Evolutionary conservation across 1,140 invertebrate genomes (phyloP), one percentile per base, ranked within the genome.

Genomic region (Galleria mellonella): DNA sequence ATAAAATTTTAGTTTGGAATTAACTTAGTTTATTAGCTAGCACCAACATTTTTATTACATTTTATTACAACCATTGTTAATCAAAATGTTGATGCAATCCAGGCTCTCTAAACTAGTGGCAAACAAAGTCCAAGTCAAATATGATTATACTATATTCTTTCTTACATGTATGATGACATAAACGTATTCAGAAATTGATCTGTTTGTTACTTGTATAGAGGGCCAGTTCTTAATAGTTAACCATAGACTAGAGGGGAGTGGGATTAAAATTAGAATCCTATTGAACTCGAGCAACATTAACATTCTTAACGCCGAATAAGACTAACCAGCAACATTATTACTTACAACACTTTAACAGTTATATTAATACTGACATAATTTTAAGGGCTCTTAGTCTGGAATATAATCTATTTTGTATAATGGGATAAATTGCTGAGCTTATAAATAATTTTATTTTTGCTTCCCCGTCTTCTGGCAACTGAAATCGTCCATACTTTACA

Each of bases 401-500:
- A 69, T 74, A 72, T 67, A 62, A 50, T 49, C 44, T 64, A 60
- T 59, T 56, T 57, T 47, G 57, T 52, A 35, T 40, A 43, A 12
- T 43, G 52, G 50, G 41, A 57, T 60, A 49, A 59, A 51, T 15
- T 47, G 15, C 31, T 62, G 52, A 46, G 48, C 41, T 37, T 57
- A 48, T 47, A 48, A 43, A 23, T n/a, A 42, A n/a, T 37, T 35
- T 57, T 33, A 33, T 49, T 68, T 71, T 69, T 81, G 81, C 81
- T 84, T 84, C 81, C 81, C 71, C 81, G 81, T 84, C 77, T 67
- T 62, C 72, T 67, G 65, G 75, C 72, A 71, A 78, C 75, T 71
- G 47, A 61, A 62, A 83, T 67, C 73, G 75, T 84, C 79, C 70
- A 65, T 79, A 47, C 71, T 65, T 48, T 57, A 17, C 76, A 82